Evolutionary conservation across 2,888 invertebrate genomes (phyloP), one percentile per base, ranked within the genome.

Genomic region (Melanophora roralis): DNA sequence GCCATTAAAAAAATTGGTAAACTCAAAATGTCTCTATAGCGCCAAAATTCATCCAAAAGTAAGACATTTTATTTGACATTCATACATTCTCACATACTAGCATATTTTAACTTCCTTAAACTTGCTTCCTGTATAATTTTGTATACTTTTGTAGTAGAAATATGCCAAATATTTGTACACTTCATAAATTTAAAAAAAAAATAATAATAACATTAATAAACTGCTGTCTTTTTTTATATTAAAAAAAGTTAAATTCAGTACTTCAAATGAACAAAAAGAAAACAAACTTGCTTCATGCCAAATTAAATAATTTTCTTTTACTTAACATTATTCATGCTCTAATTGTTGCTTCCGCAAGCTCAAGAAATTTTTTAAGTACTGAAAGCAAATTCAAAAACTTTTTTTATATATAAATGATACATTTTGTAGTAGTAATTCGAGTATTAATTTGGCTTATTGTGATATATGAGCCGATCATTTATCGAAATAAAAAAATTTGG

Each of bases 131-230:
- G 27, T 27, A 21, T 27, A 27, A 67, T 53, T 32, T 19, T 1
- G 8, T 8, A 34, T 47, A 38, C n/a, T 27, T 49, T 69, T 71
- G 38, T 27, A 23, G 2, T 16, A 43, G n/a, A 43, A 43, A 27
- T 12, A 51, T 65, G 51, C 27, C 51, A 40, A 7, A 21, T 34
- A 43, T 55, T 62, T 21, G 9, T 55, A 5, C 34, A 3, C 21
- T 21, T n/a, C 34, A 40, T 34, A 51, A 55, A 19, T 62, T 14
- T 45, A 59, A 47, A 60, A 57, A 34, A 71, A 45, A 51, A 51
- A 57, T 60, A 51, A 53, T 60, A 67, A 55, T 65, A 64, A 71
- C 71, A 59, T 65, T 77, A 77, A 71, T 77, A 77, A 77, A 77
- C 65, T 71, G 69, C 51, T 51, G n/a, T n/a, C n/a, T n/a, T n/a